Base-by-base conservation (phyloP, 2,888 invertebrate genomes). In the Noctua comes region DNA sequence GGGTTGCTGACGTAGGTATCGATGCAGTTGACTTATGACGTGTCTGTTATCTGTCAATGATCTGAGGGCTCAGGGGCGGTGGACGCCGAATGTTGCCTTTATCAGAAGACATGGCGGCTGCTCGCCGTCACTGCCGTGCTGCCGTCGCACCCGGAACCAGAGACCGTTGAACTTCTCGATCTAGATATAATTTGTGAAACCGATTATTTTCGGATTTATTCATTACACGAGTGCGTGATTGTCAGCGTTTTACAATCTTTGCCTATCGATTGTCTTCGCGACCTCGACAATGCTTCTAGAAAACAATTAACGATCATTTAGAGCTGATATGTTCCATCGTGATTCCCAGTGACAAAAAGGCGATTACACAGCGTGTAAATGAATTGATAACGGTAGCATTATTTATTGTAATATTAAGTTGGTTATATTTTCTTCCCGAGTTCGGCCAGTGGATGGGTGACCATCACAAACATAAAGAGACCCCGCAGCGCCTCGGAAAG, bases 41-140 rank as follows among this genome's bases (percentile, higher is more conserved):
- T 40, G 36, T 31, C 1, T n/a, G 66, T 74, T 82, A 85, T 85
- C 85, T 75, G 85, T 85, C 79, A 85, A 69, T 85, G 85, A 79
- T 79, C 79, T 76, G 46, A 82, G 82, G 70, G 69, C 72, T 62
- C 71, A 64, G 51, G 64, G 68, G 36, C 71, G 71, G 68, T 46
- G 6, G 31, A 8, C 24, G 36, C 16, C 54, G 51, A 57, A 68
- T 66, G 65, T 48, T 40, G 10, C 31, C 18, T 21, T 77, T 84
- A 84, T 84, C 84, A 75, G 21, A 36, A 73, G 71, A 62, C 81
- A 46, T 24, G 77, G 68, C 65, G 71, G 24, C 54, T 80, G 59
- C 65, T 51, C 40, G 71, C 46, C n/a, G 31, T 62, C 31, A 31
- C 18, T 10, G 27, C n/a, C 68, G 21, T 16, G 21, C 11, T 18